Percentiles rank a stretch among this genome's conserved stretches.
Evolutionary conservation across 2,113 vertebrate genomes (phyloP).

Genomic region (Raja brachyura): DNA sequence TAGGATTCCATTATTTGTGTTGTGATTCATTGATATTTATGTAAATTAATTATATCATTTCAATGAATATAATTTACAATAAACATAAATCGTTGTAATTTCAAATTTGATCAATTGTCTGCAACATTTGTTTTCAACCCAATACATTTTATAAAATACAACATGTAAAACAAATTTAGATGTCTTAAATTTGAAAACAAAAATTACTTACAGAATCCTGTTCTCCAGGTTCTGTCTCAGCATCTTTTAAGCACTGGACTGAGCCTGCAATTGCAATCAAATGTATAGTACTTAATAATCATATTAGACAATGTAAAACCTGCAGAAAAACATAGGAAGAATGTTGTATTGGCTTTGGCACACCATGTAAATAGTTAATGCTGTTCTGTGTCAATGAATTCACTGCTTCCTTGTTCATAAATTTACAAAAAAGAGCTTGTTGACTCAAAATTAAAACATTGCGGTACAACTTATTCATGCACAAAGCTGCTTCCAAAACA

Average conservation of each 20-base stretch:
- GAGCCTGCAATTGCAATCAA: background rate
- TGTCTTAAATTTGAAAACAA: background rate
- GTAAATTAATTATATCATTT: background rate
- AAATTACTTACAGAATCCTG: constrained; percentile 15
- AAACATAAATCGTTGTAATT: background rate
- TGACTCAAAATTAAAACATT: background rate
- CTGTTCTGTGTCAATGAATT: background rate
- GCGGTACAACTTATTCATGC: background rate
- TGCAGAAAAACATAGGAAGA: background rate
- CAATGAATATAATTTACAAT: background rate
- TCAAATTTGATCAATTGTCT: background rate
- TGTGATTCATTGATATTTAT: background rate
- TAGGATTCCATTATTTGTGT: background rate
- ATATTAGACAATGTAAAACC: too few relatives aligned
- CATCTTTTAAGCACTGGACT: constrained; percentile 30
- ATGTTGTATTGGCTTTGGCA: background rate
- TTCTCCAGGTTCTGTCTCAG: constrained; percentile 14
- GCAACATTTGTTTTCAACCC: too few relatives aligned
- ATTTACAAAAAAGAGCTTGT: background rate
- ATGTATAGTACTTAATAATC: background rate
- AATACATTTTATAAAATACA: background rate
- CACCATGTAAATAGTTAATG: too few relatives aligned
- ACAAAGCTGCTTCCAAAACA: background rate
- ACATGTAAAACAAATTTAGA: background rate
- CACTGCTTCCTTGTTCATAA: background rate